Conservation (phyloP, 2,797 vertebrate species). For the Catharus ustulatus region DNA sequence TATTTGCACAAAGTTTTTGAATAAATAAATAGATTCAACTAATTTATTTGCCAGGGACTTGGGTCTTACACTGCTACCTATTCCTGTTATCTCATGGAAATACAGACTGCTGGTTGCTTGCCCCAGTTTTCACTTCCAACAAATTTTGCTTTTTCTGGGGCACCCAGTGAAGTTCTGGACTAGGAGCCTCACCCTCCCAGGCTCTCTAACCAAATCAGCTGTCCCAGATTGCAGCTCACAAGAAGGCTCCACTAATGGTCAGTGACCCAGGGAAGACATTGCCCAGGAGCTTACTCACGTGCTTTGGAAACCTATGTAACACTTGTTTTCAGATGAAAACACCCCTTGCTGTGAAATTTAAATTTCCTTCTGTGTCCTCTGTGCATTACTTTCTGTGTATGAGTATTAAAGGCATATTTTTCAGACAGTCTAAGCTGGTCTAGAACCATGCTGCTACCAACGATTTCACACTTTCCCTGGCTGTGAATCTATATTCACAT, state of each 20-base stretch:
- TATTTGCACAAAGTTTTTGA: neutral
- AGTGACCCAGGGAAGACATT: neutral
- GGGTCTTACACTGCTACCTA: neutral
- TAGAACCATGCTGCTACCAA: neutral
- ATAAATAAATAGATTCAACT: neutral
- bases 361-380: neutral
- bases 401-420: neutral
- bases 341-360: neutral
- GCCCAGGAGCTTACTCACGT: neutral
- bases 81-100: neutral
- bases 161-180: neutral
- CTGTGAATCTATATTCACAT: neutral
- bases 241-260: neutral
- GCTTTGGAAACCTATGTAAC: neutral
- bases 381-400: neutral
- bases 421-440: neutral
- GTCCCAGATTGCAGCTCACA: neutral
- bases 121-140: neutral
- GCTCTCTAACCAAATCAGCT: fast-evolving
- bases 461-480: neutral
- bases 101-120: neutral
- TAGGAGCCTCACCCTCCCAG: neutral
- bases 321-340: neutral
- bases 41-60: neutral
- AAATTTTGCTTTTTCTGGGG: neutral